phyloP scores from a whole-genome alignment of 2,888 invertebrate genomes.

The Ectobius pallidus region DNA sequence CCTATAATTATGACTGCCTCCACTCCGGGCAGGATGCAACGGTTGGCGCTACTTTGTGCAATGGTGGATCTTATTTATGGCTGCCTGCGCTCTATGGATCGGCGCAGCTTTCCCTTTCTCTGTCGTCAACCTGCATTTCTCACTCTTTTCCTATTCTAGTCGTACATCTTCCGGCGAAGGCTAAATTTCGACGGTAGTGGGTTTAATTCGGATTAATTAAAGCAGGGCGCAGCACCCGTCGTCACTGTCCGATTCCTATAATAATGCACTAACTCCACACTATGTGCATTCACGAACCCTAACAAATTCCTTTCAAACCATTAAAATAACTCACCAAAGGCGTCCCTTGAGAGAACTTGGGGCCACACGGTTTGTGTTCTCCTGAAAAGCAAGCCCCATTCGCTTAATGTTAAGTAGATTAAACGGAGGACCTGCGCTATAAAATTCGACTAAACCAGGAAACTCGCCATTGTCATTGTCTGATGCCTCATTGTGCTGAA shows the following conservation, averaged over 20 bases:
- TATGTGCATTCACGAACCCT: neutral
- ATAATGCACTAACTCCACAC: neutral
- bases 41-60: neutral
- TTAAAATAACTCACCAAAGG: neutral
- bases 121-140: neutral
- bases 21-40: neutral
- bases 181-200: slow-evolving; percentile 14
- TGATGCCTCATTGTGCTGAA: too few species aligned
- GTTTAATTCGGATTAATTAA: slow-evolving; percentile 27
- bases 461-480: too few species aligned
- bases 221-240: neutral
- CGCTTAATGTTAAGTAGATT: neutral
- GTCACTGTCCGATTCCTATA: slow-evolving; percentile 21
- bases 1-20: neutral
- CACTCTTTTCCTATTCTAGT: neutral
- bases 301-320: neutral
- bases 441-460: too few species aligned
- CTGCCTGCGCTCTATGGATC: neutral
- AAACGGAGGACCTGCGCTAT: too few species aligned
- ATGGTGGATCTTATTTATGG: neutral
- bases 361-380: slow-evolving; percentile 1
- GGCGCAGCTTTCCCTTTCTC: too few species aligned
- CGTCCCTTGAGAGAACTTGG: neutral
- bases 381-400: neutral
- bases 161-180: neutral